A percentile compares a stretch with the other conserved stretches of the same genome.
These are phyloP conservation scores for Rhipidura dahli DNA, from an alignment of 2,113 vertebrate genomes.

Conservation along the genomic window DNA sequence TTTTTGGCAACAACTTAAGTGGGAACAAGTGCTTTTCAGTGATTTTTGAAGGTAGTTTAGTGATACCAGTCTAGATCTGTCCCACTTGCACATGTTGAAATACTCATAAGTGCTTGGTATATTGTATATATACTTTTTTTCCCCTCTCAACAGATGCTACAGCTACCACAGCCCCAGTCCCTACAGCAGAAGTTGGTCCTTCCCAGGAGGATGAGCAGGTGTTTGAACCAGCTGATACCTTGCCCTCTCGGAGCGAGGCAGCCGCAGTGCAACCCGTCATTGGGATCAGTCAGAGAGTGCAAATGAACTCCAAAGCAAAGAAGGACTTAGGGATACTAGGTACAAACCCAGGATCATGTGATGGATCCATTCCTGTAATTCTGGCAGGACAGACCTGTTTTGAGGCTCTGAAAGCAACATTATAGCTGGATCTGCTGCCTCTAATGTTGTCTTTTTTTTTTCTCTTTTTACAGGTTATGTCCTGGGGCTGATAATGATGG, in stretches of 20 bases:
- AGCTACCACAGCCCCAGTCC: not conserved
- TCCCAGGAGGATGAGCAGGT: conserved; percentile 33
- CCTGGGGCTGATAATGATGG: conserved; percentile 88
- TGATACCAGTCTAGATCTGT: not conserved
- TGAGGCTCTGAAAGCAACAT: not conserved
- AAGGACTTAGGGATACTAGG: conserved; percentile 89
- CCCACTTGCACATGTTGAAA: not conserved
- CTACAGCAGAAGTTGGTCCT: not conserved
- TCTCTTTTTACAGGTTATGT: conserved; percentile 78
- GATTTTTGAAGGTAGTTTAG: not conserved
- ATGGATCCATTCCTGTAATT: not conserved
- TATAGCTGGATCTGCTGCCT: not conserved
- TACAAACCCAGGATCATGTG: conserved; percentile 24
- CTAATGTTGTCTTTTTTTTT: not conserved
- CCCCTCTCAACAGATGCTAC: not conserved
- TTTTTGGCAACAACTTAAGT: not conserved
- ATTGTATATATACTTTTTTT: not conserved
- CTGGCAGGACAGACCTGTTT: not conserved
- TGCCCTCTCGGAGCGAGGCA: conserved; percentile 68
- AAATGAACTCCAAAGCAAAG: conserved; percentile 83
- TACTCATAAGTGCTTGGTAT: not conserved
- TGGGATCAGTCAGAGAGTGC: conserved; percentile 87
- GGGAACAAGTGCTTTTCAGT: not conserved
- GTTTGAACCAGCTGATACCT: conserved; percentile 61
- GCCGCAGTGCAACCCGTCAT: conserved; percentile 82